Base-by-base conservation (phyloP, 1,140 invertebrate species). In the Cylas formicarius region DNA sequence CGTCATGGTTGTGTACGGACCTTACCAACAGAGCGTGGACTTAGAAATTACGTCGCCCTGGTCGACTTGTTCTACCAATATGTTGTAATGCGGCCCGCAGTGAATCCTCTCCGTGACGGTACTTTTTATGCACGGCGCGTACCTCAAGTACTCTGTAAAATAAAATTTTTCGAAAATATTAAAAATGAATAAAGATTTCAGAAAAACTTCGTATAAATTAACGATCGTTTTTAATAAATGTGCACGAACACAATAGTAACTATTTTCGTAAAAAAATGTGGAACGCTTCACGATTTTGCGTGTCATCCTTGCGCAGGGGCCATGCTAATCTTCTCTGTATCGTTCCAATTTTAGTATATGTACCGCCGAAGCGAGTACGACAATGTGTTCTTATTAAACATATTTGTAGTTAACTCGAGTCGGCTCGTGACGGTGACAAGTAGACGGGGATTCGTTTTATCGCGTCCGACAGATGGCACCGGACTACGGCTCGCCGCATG, bases 271-370 rank as follows among this genome's bases (percentile, higher is more conserved):
- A n/a, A 78, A 76, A 80, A 80, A 80, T 80, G 76, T 82, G 79
- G 77, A 82, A 82, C 78, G 79, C 78, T 82, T 82, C 79, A 84
- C 78, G 81, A 84, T 84, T 85, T 85, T 86, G 82, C 82, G 81
- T 84, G 82, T 85, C 81, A 84, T 86, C 82, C 80, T 84, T 84
- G 80, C 83, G 82, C 80, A 86, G 81, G 80, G 82, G 83, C 83
- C 29, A 31, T 31, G 29, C 45, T 48, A 48, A 48, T 48, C 45
- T 48, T 48, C 45, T 48, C 36, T 48, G 45, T 48, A 48, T 48
- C 36, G 45, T 48, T 41, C 45, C 45, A 48, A 48, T 40, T 48
- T 48, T 48, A 48, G 44, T 46, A 46, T 46, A 46, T 46, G 45
- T 48, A 40, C 45, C 45, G 45, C 45, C 45, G 45, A 48, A 48